Conservation (phyloP, 2,888 invertebrate genomes). For the Xestia ashworthii region DNA sequence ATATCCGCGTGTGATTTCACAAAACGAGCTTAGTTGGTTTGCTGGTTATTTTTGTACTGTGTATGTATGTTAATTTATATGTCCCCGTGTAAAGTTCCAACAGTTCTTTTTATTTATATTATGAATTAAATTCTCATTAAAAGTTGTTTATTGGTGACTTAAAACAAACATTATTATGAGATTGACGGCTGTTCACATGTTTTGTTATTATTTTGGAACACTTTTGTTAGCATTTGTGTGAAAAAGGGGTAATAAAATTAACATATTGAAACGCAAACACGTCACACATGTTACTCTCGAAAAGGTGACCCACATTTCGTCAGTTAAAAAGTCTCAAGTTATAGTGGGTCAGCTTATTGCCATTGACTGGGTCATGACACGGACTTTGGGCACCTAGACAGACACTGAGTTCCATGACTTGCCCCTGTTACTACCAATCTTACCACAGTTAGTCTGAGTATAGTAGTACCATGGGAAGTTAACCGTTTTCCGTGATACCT, state of each 20-base stretch:
- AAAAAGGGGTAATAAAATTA: background rate
- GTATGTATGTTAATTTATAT: slow-evolving; percentile 20
- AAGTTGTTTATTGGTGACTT: slow-evolving; percentile 56
- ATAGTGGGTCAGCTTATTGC: background rate
- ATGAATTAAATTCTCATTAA: slow-evolving; percentile 64
- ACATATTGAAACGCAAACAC: background rate
- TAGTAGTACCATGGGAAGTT: too few relatives aligned
- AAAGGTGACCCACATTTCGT: background rate
- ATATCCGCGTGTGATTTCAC: background rate
- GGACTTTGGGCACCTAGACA: background rate
- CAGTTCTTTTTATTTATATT: slow-evolving; percentile 34
- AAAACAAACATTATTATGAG: slow-evolving; percentile 47
- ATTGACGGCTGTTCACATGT: background rate
- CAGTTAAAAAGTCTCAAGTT: background rate
- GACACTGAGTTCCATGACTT: background rate
- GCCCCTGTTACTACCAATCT: too few relatives aligned
- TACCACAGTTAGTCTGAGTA: too few relatives aligned
- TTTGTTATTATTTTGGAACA: background rate
- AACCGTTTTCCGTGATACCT: too few relatives aligned
- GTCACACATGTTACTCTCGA: background rate
- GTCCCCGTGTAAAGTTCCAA: background rate
- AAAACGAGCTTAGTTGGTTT: background rate
- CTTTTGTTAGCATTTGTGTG: background rate
- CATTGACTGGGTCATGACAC: background rate
- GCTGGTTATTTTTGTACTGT: background rate